Evolutionary conservation across 2,888 invertebrate genomes (phyloP).

Genomic region (Isoperla grammatica): DNA sequence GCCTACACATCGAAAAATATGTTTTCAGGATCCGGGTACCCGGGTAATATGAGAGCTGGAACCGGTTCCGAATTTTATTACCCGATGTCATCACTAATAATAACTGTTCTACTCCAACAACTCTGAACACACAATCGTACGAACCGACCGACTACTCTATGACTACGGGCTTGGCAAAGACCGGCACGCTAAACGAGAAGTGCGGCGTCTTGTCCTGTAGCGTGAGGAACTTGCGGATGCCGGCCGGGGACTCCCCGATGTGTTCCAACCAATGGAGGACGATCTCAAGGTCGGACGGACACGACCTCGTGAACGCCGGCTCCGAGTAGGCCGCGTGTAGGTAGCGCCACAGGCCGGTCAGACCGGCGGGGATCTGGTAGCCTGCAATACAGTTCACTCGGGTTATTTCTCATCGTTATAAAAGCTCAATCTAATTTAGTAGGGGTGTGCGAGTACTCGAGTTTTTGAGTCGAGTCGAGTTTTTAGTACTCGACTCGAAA

Average conservation of each 20-base stretch:
- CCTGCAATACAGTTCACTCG: slow-evolving; percentile 29
- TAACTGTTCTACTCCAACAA: no score
- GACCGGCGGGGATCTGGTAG: slow-evolving; percentile 31
- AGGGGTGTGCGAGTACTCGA: no score
- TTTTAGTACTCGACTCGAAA: no score
- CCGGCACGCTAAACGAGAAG: slow-evolving; percentile 25
- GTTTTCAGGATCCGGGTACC: no score
- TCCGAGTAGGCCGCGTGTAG: slow-evolving; percentile 33
- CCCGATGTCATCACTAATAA: no score
- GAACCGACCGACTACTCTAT: slow-evolving; percentile 19
- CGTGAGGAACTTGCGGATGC: slow-evolving; percentile 22
- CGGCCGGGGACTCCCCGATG: slow-evolving; percentile 22
- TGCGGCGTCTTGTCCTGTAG: slow-evolving; percentile 21
- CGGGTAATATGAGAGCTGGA: no score
- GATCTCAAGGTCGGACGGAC: slow-evolving; percentile 34
- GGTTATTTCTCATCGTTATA: no score
- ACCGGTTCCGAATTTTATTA: no score
- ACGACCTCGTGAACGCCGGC: slow-evolving; percentile 31
- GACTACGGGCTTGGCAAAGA: slow-evolving; percentile 24
- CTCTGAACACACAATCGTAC: no score
- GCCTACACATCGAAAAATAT: no score
- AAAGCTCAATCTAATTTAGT: no score
- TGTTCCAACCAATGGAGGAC: slow-evolving; percentile 34
- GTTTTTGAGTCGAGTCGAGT: no score
- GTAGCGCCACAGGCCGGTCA: slow-evolving; percentile 32